Evolutionary conservation across 2,888 invertebrate genomes (phyloP), one percentile per base, ranked within the genome.

Genomic region (Drosophila prostipennis): DNA sequence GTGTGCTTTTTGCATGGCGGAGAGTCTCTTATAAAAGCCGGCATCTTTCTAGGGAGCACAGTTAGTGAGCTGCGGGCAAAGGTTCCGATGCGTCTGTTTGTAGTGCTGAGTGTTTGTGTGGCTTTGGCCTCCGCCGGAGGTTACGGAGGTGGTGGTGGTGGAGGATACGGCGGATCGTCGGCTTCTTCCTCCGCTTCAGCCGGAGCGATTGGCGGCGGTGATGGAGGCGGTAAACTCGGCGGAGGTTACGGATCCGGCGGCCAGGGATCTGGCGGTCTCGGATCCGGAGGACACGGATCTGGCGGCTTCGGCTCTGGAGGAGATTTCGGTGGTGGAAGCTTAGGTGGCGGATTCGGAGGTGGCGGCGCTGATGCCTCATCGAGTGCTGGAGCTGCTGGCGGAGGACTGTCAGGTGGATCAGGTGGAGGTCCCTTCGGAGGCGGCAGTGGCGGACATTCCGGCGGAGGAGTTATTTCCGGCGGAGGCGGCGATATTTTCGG

Each of bases 71-170:
- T 63, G 54, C 46, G 48, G 54, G 65, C 74, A 61, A 64, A 78
- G 67, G 81, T 77, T 84, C 68, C 67, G 67, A 82, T 89, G 89
- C 88, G 82, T 82, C 76, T 87, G 71, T 78, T 90, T 51, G 67
- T 88, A 73, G 77, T 89, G 53, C 64, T 89, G 34, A 80, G 83
- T 58, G 72, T 79, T 71, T 90, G 77, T 59, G 78, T 88, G 63
- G 89, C 78, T 16, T 56, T 77, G 8, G 71, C 76, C 32, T 75
- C 80, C 34, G 86, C 89, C 52, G 86, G 81, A 45, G 82, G 86
- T 13, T 82, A 76, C 26, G 79, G 74, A 13, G 73, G 74, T 6
- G 74, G 68, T 5, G 79, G 88, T 0, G 83, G 60, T 5, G 71
- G 76, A 32, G 58, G 67, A 26, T 34, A 64, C 10, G 65, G 74